Evolutionary conservation across 1,140 invertebrate genomes (phyloP), one percentile per base, ranked within the genome.

Genomic region (Anastrepha ludens): DNA sequence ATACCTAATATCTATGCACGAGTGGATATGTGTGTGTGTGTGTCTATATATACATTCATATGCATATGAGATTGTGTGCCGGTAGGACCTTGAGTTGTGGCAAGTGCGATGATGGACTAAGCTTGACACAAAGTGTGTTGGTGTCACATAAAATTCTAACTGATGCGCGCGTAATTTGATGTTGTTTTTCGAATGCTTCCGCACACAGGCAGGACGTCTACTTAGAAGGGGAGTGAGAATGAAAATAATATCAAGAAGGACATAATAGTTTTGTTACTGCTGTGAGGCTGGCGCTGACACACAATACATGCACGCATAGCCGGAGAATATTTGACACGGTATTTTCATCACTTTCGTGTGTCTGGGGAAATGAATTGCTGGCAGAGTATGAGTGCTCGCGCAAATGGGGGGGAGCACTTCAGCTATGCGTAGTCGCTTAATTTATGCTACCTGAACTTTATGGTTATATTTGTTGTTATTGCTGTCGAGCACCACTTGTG

Each of bases 361-460:
- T 20, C 47, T 8, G 8, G 15, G 47, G 55, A 81, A 55, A 81
- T 29, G 47, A 81, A 81, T 81, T 81, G 74, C 47, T 29, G 17
- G 20, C 74, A 8, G 2, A 11, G 6, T 55, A 11, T 29, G 50
- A 55, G 50, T 55, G 74, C 20, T 29, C 29, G 29, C 29, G 29
- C 29, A 29, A 1, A 29, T 29, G 29, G 29, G 47, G n/a, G n/a
- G n/a, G 47, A 15, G 41, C 17, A 20, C 74, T 1, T 17, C 47
- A 81, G 17, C 74, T 81, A 55, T 55, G 11, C n/a, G 47, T 55
- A 55, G n/a, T 81, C 47, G 47, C 15, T 81, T 81, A 81, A 81
- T 81, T 81, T 81, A 81, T 81, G 74, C 74, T 81, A 55, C 20
- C 74, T 55, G 47, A 55, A 81, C 74, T 55, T 74, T 44, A 74